Evolutionary conservation across 2,113 vertebrate genomes (phyloP).

Genomic region (Ursus arctos): DNA sequence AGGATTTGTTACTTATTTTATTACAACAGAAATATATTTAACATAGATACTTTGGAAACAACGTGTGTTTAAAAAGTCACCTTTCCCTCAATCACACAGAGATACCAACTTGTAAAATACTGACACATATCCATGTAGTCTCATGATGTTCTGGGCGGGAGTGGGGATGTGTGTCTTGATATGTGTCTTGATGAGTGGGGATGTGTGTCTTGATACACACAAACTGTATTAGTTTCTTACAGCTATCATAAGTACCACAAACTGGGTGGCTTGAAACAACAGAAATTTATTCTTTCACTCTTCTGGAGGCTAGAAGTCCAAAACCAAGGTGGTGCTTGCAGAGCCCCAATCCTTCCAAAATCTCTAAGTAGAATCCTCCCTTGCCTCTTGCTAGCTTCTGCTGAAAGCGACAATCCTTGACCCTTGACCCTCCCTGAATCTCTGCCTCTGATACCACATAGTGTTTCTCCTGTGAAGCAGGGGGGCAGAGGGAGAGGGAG

Average conservation of each 20-base stretch:
- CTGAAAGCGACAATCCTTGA: accelerated
- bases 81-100: background rate
- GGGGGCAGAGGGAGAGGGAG: too few relatives aligned
- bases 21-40: background rate
- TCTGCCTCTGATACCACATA: accelerated
- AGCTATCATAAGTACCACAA: background rate
- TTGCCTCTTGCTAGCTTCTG: background rate
- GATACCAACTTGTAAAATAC: background rate
- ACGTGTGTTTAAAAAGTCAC: background rate
- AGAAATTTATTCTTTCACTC: background rate
- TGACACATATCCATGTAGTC: background rate
- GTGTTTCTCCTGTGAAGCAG: accelerated
- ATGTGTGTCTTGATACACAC: background rate
- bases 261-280: background rate
- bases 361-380: background rate
- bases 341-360: background rate
- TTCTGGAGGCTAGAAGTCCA: background rate
- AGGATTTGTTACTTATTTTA: background rate
- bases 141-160: background rate
- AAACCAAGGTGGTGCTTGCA: background rate
- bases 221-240: background rate
- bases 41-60: background rate
- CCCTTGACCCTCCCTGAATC: too few relatives aligned
- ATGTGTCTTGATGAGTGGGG: too few relatives aligned
- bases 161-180: background rate